phyloP scores from a whole-genome alignment of 2,888 invertebrate genomes.

The Ochropleura plecta region DNA sequence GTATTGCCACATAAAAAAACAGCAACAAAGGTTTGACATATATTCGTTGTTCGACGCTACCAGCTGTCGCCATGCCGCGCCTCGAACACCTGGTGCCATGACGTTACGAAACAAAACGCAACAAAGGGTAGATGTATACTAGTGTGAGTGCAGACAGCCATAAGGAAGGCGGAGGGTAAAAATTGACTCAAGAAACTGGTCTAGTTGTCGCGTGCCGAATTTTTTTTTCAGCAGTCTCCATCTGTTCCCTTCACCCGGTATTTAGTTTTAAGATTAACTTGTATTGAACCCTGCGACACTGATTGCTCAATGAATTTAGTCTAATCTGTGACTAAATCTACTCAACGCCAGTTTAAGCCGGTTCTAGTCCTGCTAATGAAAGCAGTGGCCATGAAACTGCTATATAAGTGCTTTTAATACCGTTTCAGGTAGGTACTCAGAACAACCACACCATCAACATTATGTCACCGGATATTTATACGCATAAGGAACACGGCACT shows the following conservation, averaged over 20 bases:
- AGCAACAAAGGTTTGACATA: not conserved
- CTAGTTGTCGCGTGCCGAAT: too few species aligned
- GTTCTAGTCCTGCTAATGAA: not conserved
- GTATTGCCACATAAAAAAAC: too few species aligned
- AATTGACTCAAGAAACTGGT: not conserved
- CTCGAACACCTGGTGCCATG: not conserved
- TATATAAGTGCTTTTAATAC: not conserved
- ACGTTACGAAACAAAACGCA: not conserved
- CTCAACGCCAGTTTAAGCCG: not conserved
- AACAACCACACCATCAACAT: not conserved
- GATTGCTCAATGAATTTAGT: not conserved
- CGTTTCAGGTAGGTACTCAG: not conserved
- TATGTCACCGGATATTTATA: conserved; percentile 33
- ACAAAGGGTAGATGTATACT: not conserved
- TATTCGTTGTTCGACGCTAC: not conserved
- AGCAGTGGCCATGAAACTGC: not conserved
- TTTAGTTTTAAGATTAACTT: too few species aligned
- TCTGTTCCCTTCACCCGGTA: too few species aligned
- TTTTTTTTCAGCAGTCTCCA: too few species aligned
- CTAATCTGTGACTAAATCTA: not conserved
- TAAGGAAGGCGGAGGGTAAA: too few species aligned
- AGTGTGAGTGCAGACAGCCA: not conserved
- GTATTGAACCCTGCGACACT: too few species aligned
- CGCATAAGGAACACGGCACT: conserved; percentile 14
- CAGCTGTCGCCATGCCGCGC: not conserved